These are phyloP conservation scores for Phlogophora meticulosa DNA, from an alignment of 2,888 invertebrate species.

Conservation along the genomic window DNA sequence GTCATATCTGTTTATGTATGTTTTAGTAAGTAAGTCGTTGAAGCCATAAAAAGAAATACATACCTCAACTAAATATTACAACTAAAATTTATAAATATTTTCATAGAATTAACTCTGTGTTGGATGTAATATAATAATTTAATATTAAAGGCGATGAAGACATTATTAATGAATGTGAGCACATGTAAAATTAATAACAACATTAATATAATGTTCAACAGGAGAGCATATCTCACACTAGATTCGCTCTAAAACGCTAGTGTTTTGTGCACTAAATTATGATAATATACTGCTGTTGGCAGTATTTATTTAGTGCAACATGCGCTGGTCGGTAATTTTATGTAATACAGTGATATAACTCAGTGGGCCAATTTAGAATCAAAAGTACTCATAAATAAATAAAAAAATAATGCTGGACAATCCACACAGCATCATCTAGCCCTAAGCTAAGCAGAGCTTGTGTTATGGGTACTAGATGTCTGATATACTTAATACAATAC, in stretches of 20 bases:
- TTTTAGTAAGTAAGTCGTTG: no score
- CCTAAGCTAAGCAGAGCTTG: no score
- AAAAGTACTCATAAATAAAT: no score
- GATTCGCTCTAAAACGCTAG: slow-evolving; percentile 49
- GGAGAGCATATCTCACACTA: slow-evolving; percentile 44
- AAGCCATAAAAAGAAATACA: no score
- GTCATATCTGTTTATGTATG: no score
- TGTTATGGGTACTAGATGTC: no score
- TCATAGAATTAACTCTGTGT: not conserved
- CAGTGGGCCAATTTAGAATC: slow-evolving; percentile 14
- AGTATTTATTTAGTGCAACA: slow-evolving; percentile 36
- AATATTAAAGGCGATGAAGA: slow-evolving; percentile 19
- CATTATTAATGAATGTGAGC: slow-evolving; percentile 17
- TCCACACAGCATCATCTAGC: no score
- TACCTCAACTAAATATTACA: not conserved
- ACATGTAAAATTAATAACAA: slow-evolving; percentile 36
- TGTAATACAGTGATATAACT: slow-evolving; percentile 7
- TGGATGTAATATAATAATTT: slow-evolving; percentile 3
- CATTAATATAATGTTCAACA: slow-evolving; percentile 27
- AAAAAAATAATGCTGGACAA: no score
- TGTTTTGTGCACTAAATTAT: slow-evolving; percentile 53
- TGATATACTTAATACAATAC: no score
- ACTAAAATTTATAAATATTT: not conserved
- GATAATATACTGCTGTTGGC: slow-evolving; percentile 36
- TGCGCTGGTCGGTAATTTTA: slow-evolving; percentile 25